Evolutionary conservation across 2,113 vertebrate genomes (phyloP).

Genomic region (Crotalus horridus): DNA sequence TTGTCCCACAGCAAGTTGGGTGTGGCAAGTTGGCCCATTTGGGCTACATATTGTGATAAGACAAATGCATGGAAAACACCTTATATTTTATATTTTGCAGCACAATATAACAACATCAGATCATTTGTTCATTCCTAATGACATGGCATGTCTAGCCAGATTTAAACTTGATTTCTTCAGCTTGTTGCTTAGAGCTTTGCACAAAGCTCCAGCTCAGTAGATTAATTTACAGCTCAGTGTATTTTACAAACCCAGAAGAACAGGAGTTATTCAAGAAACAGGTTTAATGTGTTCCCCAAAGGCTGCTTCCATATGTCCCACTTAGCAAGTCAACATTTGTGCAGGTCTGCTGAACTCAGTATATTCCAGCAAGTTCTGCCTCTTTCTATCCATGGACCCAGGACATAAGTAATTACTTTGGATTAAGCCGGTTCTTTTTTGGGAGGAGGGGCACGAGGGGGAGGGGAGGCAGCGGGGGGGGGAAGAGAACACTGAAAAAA

Average conservation of each 20-base stretch:
- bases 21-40: neutral
- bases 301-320: neutral
- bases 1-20: neutral
- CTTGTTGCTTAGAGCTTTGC: neutral
- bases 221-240: neutral
- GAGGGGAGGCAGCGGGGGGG: neutral
- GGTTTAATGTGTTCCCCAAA: neutral
- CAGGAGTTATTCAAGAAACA: neutral
- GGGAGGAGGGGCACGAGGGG: neutral
- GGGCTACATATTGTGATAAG: neutral
- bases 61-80: neutral
- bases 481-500: constrained; percentile 16
- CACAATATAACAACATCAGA: neutral
- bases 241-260: neutral
- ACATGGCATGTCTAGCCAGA: neutral
- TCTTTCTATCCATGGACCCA: constrained; percentile 23
- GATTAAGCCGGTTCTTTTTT: constrained; percentile 46
- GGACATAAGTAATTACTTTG: constrained; percentile 39
- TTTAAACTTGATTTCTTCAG: neutral
- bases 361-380: neutral
- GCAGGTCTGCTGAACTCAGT: neutral
- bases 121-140: neutral
- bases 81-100: neutral
- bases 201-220: neutral
- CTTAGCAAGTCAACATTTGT: neutral